Conservation (phyloP, 2,888 invertebrate species). For the Cephus runcator region DNA sequence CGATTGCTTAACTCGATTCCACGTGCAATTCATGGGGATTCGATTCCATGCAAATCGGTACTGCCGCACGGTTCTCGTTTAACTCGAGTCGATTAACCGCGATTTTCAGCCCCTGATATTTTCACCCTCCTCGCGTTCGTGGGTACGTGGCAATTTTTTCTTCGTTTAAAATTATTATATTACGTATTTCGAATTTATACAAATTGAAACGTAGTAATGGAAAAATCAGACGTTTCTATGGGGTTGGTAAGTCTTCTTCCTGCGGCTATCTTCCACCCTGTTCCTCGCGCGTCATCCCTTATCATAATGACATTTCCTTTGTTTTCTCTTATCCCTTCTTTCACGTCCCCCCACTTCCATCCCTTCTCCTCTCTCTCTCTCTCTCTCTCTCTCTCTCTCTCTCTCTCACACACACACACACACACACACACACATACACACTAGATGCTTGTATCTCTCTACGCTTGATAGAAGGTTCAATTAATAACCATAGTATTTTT, state of each 20-base stretch:
- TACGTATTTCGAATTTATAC: neutral
- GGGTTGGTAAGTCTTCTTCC: neutral
- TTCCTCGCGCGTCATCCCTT: neutral
- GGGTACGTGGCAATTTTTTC: neutral
- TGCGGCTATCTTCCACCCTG: neutral
- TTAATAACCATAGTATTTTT: slow-evolving; percentile 8
- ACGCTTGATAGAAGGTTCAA: neutral
- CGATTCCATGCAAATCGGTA: slow-evolving; percentile 31
- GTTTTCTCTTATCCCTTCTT: neutral
- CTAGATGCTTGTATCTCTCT: slow-evolving; percentile 17
- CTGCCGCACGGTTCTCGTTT: neutral
- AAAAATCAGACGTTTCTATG: neutral
- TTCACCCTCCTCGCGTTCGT: neutral
- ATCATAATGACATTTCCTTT: neutral
- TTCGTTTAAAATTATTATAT: neutral
- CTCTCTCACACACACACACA: no score
- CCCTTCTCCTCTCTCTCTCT: neutral
- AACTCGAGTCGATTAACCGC: neutral
- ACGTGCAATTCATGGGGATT: slow-evolving; percentile 29
- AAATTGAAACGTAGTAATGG: neutral
- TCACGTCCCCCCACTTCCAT: no score
- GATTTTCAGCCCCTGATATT: neutral
- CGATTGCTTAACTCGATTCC: slow-evolving; percentile 35
- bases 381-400: slow-evolving; percentile 7
- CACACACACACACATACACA: no score